phyloP scores from a whole-genome alignment of 2,113 vertebrate species.

The Cnemophilus loriae region DNA sequence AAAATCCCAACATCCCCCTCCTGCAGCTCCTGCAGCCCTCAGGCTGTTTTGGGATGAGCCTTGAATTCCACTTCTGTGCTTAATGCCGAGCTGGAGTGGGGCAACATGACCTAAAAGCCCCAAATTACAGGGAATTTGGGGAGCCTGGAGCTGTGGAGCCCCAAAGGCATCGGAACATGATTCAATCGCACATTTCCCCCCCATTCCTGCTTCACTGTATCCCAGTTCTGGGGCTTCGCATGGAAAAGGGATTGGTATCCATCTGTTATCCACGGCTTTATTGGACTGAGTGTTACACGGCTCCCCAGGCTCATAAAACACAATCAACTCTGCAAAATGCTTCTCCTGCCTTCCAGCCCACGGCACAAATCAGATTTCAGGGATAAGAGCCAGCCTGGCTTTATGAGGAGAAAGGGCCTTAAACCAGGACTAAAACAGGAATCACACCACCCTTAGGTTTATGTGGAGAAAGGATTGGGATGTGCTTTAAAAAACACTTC shows the following conservation, averaged over 20 bases:
- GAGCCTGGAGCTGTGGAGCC: accelerated
- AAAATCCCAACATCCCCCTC: not conserved
- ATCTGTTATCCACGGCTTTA: not conserved
- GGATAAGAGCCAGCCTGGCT: not conserved
- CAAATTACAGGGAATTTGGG: accelerated
- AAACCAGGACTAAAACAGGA: not conserved
- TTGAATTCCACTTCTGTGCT: not conserved
- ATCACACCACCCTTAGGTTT: not conserved
- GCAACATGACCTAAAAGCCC: not conserved
- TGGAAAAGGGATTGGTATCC: too few species aligned
- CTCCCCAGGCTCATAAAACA: not conserved
- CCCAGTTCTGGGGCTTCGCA: accelerated
- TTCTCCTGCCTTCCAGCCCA: not conserved
- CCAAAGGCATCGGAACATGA: accelerated
- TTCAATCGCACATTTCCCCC: not conserved
- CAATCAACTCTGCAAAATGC: conserved; percentile 3
- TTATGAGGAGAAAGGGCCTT: not conserved
- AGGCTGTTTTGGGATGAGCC: not conserved
- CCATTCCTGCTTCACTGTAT: accelerated
- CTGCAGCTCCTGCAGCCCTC: not conserved
- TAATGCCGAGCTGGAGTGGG: accelerated
- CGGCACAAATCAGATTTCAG: conserved; percentile 25
- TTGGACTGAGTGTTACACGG: not conserved
- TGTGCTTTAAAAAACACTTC: not conserved
- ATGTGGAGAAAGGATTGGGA: not conserved